These are phyloP conservation scores for Nycticryphes semicollaris DNA, from an alignment of 2,113 vertebrate genomes.

Conservation along the genomic window DNA sequence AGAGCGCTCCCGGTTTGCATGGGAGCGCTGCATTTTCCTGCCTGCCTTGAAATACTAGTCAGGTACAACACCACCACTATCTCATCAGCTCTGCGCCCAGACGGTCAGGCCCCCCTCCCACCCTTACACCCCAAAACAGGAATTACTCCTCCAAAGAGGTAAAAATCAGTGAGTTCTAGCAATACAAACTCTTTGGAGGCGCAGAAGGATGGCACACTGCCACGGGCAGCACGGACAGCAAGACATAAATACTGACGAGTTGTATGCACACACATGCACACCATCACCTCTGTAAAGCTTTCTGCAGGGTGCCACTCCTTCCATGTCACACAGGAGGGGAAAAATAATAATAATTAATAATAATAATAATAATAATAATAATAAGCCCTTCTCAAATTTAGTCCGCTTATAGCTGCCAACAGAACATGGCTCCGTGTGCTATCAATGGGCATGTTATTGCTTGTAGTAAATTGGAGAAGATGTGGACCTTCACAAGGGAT, in stretches of 20 bases:
- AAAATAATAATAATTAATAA: too few relatives aligned
- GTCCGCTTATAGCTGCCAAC: not conserved
- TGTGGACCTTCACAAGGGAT: not conserved
- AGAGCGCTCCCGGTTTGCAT: not conserved
- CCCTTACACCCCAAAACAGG: not conserved
- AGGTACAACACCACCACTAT: not conserved
- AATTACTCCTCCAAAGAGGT: not conserved
- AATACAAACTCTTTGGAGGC: not conserved
- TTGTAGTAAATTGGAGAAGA: not conserved
- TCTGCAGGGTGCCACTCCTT: not conserved
- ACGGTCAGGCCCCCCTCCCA: not conserved
- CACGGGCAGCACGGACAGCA: too few relatives aligned
- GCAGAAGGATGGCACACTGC: not conserved
- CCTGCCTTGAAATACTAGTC: not conserved
- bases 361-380: too few relatives aligned
- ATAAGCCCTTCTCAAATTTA: not conserved
- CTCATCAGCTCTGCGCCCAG: not conserved
- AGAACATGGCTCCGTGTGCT: not conserved
- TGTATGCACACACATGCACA: accelerated
- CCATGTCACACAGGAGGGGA: not conserved
- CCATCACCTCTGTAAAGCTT: not conserved
- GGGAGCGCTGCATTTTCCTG: not conserved
- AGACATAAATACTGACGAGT: not conserved
- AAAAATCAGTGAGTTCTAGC: not conserved
- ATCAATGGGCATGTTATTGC: constrained; percentile 36